Conservation (phyloP, 2,797 vertebrate genomes). For the Danio tinwini region DNA sequence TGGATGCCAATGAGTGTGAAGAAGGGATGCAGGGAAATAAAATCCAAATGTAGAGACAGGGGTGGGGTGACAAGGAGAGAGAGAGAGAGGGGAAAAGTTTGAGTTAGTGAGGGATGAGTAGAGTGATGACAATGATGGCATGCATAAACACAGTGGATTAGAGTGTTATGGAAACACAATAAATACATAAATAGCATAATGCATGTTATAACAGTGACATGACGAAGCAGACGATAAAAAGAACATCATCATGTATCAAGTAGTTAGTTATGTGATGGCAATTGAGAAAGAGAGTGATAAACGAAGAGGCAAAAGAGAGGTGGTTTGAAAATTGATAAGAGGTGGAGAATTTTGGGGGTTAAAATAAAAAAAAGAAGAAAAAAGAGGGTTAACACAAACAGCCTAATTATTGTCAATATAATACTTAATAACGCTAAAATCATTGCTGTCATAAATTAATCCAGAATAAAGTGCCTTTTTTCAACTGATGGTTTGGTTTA, state of each 20-base stretch:
- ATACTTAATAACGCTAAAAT: conserved; percentile 2
- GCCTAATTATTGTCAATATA: background rate
- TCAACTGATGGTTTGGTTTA: no score
- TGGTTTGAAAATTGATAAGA: conserved; percentile 1
- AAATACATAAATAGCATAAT: background rate
- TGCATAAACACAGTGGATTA: conserved; percentile 18
- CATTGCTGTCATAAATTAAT: conserved; percentile 1
- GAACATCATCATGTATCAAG: background rate
- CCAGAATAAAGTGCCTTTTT: background rate
- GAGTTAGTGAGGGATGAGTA: background rate
- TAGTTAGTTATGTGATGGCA: conserved; percentile 21
- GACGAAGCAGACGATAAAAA: background rate
- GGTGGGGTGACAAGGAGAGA: conserved; percentile 8
- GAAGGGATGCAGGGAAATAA: background rate
- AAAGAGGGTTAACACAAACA: conserved; percentile 36
- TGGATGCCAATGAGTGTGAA: conserved; percentile 29
- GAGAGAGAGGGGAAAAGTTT: background rate
- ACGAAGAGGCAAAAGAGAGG: background rate
- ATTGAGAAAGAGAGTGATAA: background rate
- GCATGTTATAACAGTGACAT: background rate
- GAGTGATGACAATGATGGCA: background rate
- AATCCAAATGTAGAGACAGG: background rate
- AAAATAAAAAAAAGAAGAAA: conserved; percentile 1
- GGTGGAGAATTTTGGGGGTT: conserved; percentile 35
- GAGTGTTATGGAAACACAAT: background rate